Base-by-base conservation (phyloP, 2,113 vertebrate genomes). In the Chitala chitala region DNA sequence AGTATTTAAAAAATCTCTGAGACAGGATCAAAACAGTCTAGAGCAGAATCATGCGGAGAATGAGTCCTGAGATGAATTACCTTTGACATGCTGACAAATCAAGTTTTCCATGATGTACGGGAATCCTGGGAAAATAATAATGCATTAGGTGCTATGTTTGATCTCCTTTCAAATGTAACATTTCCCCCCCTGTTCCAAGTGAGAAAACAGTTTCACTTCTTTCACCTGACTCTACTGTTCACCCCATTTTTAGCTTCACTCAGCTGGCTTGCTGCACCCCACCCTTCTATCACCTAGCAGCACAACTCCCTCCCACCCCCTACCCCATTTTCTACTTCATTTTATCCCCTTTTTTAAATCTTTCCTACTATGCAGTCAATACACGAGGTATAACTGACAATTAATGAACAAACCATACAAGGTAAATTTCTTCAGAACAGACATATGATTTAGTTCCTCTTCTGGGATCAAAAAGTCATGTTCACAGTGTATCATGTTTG, bases 71-170 rank as follows among this genome's bases (percentile, higher is more conserved):
- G 64, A 46, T 46, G 10, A 46, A 46, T 68, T 26, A 22, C 22
- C 24, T 48, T 68, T 46, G 42, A 68, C 26, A 24, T 44, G n/a
- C n/a, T n/a, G n/a, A n/a, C n/a, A 46, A 48, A 68, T 68, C 40
- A 68, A 8, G 59, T 26, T 46, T 68, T 68, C 38, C 40, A 22
- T 24, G 15, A 15, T 42, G 12, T 36, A 46, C 44, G 13, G 13
- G 10, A 46, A 44, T 46, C 38, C 42, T 46, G 42, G n/a, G 29
- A 68, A 44, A 66, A 66, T n/a, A 44, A 44, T 24, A 46, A 24
- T 42, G 26, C 29, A 63, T 66, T 44, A 48, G 42, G 22, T 68
- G 42, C 29, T 36, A 48, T 17, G 44, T 68, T 68, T 12, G 22
- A 24, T 48, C 64, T 42, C 29, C n/a, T 46, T 51, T 51, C 48